These are phyloP conservation scores for Drosophila flavopinicola DNA, from an alignment of 2,888 invertebrate genomes.

Conservation along the genomic window DNA sequence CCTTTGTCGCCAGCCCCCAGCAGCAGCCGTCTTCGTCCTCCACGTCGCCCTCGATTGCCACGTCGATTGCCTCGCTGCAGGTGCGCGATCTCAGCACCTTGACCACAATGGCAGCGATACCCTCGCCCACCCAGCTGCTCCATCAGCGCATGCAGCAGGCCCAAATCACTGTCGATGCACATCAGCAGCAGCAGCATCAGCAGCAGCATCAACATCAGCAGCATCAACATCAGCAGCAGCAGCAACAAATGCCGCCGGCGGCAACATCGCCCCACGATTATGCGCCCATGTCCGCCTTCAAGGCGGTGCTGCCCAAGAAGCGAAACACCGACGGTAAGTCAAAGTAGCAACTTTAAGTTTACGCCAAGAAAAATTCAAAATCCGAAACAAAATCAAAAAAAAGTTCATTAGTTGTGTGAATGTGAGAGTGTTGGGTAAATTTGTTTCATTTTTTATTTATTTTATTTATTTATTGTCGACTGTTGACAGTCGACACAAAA, in stretches of 20 bases:
- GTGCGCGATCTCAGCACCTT: constrained; percentile 81
- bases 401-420: background rate
- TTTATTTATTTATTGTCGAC: no score
- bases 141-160: constrained; percentile 78
- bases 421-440: no score
- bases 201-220: constrained; percentile 61
- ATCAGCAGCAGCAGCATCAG: constrained; percentile 65
- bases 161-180: constrained; percentile 64
- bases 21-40: constrained; percentile 46
- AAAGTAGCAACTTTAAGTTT: background rate
- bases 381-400: no score
- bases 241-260: constrained; percentile 69
- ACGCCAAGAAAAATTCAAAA: background rate
- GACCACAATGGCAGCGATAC: constrained; percentile 78
- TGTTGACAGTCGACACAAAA: no score
- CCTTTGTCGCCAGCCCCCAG: constrained; percentile 72
- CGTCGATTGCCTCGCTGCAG: constrained; percentile 68
- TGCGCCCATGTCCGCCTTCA: constrained; percentile 83
- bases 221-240: constrained; percentile 49
- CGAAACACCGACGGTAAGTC: constrained; percentile 84
- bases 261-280: constrained; percentile 71
- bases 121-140: constrained; percentile 79
- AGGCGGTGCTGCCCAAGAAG: constrained; percentile 84
- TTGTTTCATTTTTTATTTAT: no score
- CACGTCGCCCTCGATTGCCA: constrained; percentile 49